phyloP scores from a whole-genome alignment of 2,797 vertebrate genomes.

The Chelon labrosus region DNA sequence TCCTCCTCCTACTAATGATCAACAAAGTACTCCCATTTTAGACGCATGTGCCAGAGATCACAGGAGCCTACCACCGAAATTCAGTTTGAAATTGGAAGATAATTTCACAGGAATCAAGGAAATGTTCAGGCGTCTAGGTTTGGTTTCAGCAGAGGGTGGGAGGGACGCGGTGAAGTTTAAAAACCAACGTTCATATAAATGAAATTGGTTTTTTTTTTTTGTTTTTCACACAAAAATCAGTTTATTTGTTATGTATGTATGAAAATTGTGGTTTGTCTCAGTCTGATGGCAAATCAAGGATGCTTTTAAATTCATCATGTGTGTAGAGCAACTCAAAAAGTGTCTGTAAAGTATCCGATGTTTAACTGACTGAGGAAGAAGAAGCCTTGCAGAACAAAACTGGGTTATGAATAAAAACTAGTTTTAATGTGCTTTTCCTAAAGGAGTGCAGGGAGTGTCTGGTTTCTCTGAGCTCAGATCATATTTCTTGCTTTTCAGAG shows the following conservation, averaged over 20 bases:
- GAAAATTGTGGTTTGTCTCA: too few species aligned
- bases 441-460: constrained; percentile 23
- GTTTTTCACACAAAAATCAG: too few species aligned
- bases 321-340: too few species aligned
- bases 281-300: too few species aligned
- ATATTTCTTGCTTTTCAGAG: constrained; percentile 47
- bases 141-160: not conserved
- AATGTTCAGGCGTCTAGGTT: constrained; percentile 8
- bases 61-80: not conserved
- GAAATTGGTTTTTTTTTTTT: too few species aligned
- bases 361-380: not conserved
- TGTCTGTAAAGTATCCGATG: too few species aligned
- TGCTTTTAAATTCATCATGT: too few species aligned
- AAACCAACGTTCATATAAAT: too few species aligned
- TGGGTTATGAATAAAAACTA: constrained; percentile 16
- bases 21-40: constrained; percentile 20
- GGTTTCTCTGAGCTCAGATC: constrained; percentile 44
- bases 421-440: constrained; percentile 42
- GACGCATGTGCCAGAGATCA: constrained; percentile 16
- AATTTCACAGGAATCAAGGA: constrained; percentile 2
- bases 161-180: not conserved
- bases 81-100: constrained; percentile 5
- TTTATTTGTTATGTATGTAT: too few species aligned
- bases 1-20: constrained; percentile 29
- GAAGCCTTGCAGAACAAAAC: not conserved